Evolutionary conservation across 2,888 invertebrate species (phyloP).

Genomic region (Orchesellides sinensis): DNA sequence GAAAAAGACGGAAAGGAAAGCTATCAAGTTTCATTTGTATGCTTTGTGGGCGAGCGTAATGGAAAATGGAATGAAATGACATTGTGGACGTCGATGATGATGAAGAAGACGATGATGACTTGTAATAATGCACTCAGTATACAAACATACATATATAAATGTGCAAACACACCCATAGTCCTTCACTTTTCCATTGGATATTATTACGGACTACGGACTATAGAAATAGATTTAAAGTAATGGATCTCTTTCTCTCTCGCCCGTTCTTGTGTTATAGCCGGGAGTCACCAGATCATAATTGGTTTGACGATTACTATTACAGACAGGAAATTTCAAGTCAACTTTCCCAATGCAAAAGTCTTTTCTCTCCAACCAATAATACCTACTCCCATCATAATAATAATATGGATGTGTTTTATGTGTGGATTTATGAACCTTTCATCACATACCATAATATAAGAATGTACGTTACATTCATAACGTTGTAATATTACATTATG

Average conservation of each 20-base stretch:
- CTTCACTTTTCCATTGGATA: no score
- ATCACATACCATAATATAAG: no score
- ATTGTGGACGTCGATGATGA: conserved; percentile 38
- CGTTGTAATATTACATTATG: neutral
- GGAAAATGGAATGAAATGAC: conserved; percentile 56
- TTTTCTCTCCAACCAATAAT: no score
- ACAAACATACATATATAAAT: no score
- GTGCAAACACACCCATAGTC: no score
- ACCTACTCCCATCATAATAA: no score
- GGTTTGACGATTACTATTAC: conserved; percentile 41
- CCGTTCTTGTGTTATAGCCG: conserved; percentile 13
- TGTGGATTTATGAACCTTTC: no score
- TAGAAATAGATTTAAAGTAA: conserved; percentile 46
- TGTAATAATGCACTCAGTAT: conserved; percentile 6
- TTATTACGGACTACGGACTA: no score
- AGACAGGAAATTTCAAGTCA: conserved; percentile 43
- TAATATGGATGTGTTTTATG: no score
- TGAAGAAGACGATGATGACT: conserved; percentile 24
- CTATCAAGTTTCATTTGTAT: conserved; percentile 60
- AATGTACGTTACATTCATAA: no score
- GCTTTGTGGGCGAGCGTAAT: conserved; percentile 54
- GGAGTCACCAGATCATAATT: conserved; percentile 45
- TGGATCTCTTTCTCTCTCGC: conserved; percentile 22
- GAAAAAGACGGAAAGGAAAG: conserved; percentile 30
- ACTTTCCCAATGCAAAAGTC: no score